These are phyloP conservation scores for Lithosia quadra DNA, from an alignment of 2,888 invertebrate species.

Conservation along the genomic window DNA sequence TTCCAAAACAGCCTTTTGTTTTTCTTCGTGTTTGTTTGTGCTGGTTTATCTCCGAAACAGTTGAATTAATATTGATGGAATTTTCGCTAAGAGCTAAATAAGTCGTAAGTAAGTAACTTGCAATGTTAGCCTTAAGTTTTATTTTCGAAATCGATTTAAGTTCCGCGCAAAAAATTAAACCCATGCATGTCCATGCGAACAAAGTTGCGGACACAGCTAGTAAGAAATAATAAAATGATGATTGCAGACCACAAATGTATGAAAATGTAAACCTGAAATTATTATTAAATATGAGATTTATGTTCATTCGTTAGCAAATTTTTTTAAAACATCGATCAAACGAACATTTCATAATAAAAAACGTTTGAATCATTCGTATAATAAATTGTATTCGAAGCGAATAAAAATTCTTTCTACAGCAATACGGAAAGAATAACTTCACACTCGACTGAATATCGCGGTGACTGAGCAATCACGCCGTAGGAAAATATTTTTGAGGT, in stretches of 20 bases:
- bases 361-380: not conserved
- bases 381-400: slow-evolving; percentile 1
- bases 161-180: not conserved
- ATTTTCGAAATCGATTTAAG: too few relatives aligned
- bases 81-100: not conserved
- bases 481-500: slow-evolving; percentile 14
- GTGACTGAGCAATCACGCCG: slow-evolving; percentile 10
- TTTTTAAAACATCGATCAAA: not conserved
- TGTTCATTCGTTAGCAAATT: not conserved
- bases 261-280: not conserved
- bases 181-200: too few relatives aligned
- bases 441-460: slow-evolving; percentile 14
- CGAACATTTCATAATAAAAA: not conserved
- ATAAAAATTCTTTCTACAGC: slow-evolving; percentile 11
- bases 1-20: too few relatives aligned
- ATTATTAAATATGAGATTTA: not conserved
- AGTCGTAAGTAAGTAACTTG: too few relatives aligned
- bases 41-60: not conserved
- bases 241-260: not conserved
- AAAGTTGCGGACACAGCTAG: not conserved
- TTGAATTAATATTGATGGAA: not conserved
- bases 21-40: not conserved
- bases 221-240: not conserved
- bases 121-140: too few relatives aligned
- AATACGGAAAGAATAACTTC: slow-evolving; percentile 17